Percentiles rank a stretch among this genome's conserved stretches.
phyloP scores from a whole-genome alignment of 1,140 invertebrate genomes.

The Gryllus bimaculatus region DNA sequence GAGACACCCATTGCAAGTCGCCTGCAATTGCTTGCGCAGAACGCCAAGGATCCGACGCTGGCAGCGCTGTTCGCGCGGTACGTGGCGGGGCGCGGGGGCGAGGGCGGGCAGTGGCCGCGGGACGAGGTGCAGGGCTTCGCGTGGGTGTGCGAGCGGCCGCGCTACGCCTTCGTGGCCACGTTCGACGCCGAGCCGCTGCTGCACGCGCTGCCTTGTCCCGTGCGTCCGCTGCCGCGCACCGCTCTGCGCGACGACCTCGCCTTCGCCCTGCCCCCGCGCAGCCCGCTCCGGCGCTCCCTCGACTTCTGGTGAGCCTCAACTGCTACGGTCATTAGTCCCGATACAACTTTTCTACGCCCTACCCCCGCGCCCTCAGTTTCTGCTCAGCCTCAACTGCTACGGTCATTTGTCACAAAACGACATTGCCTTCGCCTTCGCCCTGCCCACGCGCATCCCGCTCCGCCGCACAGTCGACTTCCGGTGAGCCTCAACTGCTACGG shows the following conservation, averaged over 20 bases:
- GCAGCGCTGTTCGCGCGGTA: neutral
- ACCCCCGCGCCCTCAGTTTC: no score
- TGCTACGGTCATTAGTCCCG: no score
- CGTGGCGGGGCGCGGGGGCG: neutral
- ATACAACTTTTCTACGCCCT: no score
- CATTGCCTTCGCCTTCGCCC: no score
- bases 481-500: no score
- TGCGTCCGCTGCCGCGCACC: neutral
- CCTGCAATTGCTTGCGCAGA: neutral
- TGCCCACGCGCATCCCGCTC: no score
- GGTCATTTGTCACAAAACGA: no score
- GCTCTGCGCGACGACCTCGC: neutral
- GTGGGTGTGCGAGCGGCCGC: neutral
- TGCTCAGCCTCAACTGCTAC: no score
- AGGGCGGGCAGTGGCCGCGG: no score
- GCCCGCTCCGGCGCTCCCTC: neutral
- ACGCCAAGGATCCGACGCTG: neutral
- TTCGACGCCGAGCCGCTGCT: neutral
- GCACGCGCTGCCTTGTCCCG: neutral
- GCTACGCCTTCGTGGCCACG: neutral
- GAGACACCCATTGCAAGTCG: no score
- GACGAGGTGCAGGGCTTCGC: neutral
- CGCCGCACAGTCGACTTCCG: no score
- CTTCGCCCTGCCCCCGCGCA: neutral
- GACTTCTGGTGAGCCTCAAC: neutral